Conservation (phyloP, 2,797 vertebrate genomes). For the Furcifer pardalis region DNA sequence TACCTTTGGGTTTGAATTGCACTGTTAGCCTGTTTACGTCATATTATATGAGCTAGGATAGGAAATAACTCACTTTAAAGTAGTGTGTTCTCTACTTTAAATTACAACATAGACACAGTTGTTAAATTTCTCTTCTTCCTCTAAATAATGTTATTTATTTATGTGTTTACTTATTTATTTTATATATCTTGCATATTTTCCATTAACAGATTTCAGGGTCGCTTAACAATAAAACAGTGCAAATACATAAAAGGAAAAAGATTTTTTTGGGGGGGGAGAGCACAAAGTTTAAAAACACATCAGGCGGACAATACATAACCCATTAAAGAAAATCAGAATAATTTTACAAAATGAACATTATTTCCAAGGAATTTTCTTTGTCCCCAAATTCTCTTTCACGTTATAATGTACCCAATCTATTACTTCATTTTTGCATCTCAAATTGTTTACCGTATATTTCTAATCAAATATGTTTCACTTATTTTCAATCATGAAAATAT, state of each 20-base stretch:
- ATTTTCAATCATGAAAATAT: not conserved
- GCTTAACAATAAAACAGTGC: too few relatives aligned
- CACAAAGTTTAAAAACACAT: too few relatives aligned
- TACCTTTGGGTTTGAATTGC: too few relatives aligned
- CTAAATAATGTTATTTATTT: not conserved
- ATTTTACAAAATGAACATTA: too few relatives aligned
- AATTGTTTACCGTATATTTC: not conserved
- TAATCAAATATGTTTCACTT: not conserved
- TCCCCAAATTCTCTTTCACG: not conserved
- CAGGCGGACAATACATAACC: too few relatives aligned
- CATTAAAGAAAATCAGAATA: too few relatives aligned
- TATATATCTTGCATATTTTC: too few relatives aligned
- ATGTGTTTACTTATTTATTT: too few relatives aligned
- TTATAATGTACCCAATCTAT: not conserved
- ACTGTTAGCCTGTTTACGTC: too few relatives aligned
- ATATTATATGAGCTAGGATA: not conserved
- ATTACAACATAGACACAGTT: not conserved
- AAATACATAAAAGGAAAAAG: too few relatives aligned
- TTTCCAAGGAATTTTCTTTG: not conserved
- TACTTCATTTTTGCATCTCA: not conserved
- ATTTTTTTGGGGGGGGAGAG: too few relatives aligned
- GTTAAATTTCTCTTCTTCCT: not conserved
- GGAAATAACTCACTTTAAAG: not conserved
- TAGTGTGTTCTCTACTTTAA: not conserved
- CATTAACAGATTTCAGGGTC: too few relatives aligned